phyloP scores from a whole-genome alignment of 2,888 invertebrate genomes.

The Acanthosoma haemorrhoidale region DNA sequence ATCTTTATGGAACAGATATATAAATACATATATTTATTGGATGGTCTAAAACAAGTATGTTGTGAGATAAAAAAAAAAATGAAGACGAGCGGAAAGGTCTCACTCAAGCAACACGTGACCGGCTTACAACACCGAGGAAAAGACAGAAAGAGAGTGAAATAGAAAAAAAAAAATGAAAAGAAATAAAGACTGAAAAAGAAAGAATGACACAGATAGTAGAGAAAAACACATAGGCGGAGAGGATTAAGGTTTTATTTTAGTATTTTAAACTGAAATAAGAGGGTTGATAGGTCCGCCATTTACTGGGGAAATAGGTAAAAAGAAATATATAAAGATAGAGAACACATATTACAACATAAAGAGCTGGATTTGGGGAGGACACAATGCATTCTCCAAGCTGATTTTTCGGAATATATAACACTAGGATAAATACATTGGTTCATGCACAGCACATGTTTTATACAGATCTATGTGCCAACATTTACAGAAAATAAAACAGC shows the following conservation, averaged over 20 bases:
- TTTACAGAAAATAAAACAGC: conserved; percentile 15
- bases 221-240: conserved; percentile 30
- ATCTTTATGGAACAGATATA: neutral
- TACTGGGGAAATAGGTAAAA: conserved; percentile 17
- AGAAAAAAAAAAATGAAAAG: conserved; percentile 38
- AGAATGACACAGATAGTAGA: conserved; percentile 40
- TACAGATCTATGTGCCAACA: conserved; percentile 28
- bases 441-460: conserved; percentile 31
- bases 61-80: conserved; percentile 25
- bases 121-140: conserved; percentile 40
- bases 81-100: conserved; percentile 37
- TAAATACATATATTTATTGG: conserved; percentile 6
- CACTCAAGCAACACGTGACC: conserved; percentile 36
- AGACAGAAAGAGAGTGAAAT: conserved; percentile 33
- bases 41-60: neutral
- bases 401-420: conserved; percentile 32
- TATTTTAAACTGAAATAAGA: conserved; percentile 14
- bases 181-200: conserved; percentile 34
- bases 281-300: conserved; percentile 11
- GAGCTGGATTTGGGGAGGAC: conserved; percentile 32
- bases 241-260: conserved; percentile 16
- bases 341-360: conserved; percentile 39
- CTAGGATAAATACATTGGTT: conserved; percentile 30
- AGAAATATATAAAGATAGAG: conserved; percentile 19
- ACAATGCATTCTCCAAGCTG: conserved; percentile 39